These are phyloP conservation scores for Corydoras sp. DNA, from an alignment of 2,113 vertebrate genomes.

Conservation along the genomic window DNA sequence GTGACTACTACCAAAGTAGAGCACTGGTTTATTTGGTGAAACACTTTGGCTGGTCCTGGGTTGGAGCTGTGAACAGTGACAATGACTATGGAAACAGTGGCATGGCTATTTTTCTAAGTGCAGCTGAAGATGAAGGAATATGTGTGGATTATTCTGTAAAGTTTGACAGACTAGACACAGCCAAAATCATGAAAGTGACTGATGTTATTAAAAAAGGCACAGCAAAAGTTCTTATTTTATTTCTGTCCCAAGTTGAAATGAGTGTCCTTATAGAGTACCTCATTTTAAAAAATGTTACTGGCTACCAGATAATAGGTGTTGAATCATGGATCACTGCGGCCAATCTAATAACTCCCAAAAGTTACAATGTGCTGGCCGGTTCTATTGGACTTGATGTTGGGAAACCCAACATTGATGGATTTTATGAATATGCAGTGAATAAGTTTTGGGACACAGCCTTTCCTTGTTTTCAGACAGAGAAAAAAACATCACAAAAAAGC, in stretches of 20 bases:
- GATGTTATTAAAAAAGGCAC: slow-evolving; percentile 57
- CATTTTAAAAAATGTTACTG: slow-evolving; percentile 58
- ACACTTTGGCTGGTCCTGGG: slow-evolving; percentile 66
- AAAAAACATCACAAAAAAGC: not conserved
- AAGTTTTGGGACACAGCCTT: slow-evolving; percentile 57
- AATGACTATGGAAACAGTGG: slow-evolving; percentile 65
- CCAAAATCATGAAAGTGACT: slow-evolving; percentile 55
- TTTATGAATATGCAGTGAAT: slow-evolving; percentile 52
- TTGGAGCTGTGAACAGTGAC: slow-evolving; percentile 62
- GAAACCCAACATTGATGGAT: slow-evolving; percentile 53
- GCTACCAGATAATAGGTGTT: slow-evolving; percentile 61
- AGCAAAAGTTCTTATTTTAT: slow-evolving; percentile 60
- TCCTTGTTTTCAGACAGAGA: slow-evolving; percentile 26
- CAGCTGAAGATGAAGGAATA: slow-evolving; percentile 53
- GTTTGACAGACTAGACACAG: slow-evolving; percentile 53
- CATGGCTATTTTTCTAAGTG: slow-evolving; percentile 58
- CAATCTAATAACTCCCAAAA: slow-evolving; percentile 56
- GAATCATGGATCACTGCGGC: slow-evolving; percentile 67
- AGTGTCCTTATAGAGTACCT: slow-evolving; percentile 58
- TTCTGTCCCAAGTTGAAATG: slow-evolving; percentile 61
- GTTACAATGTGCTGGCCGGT: slow-evolving; percentile 54
- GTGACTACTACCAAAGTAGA: slow-evolving; percentile 60
- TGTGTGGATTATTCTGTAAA: slow-evolving; percentile 62
- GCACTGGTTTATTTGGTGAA: slow-evolving; percentile 60
- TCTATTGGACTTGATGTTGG: slow-evolving; percentile 60